A percentile compares a stretch with the other conserved stretches of the same genome.
Conservation (phyloP, 2,113 vertebrate genomes). For the Tragulus kanchil region DNA sequence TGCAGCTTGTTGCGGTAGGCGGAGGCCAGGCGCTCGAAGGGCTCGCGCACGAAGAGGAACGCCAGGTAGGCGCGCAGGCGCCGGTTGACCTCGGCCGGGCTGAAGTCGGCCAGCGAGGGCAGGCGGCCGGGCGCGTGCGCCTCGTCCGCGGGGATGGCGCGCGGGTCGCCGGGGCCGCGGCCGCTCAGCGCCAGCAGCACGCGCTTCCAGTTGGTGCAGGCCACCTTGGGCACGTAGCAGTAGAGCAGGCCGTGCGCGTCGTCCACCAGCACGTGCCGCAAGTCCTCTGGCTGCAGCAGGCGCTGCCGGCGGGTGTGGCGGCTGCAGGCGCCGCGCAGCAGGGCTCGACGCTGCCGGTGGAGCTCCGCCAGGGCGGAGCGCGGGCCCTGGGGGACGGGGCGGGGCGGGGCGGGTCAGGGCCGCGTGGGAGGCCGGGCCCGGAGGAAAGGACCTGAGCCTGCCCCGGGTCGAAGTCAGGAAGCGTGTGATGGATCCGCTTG, state of each 20-base stretch:
- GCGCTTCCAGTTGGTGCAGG: conserved; percentile 98
- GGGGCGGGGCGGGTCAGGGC: neutral
- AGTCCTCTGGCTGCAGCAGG: conserved; percentile 92
- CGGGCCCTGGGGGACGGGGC: conserved; percentile 79
- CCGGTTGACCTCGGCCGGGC: conserved; percentile 92
- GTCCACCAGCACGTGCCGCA: conserved; percentile 95
- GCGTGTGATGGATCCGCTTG: too few relatives aligned
- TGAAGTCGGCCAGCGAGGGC: conserved; percentile 92
- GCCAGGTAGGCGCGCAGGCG: conserved; percentile 96
- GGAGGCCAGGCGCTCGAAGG: conserved; percentile 96
- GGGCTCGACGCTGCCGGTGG: conserved; percentile 92
- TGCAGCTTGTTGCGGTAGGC: conserved; percentile 97
- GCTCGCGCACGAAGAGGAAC: conserved; percentile 96
- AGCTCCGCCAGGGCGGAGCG: conserved; percentile 87
- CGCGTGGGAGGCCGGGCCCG: neutral
- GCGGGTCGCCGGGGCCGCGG: conserved; percentile 89
- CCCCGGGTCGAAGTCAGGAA: neutral
- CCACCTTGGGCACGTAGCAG: conserved; percentile 97
- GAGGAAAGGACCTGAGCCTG: too few relatives aligned
- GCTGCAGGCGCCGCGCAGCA: conserved; percentile 90
- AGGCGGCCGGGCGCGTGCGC: conserved; percentile 93
- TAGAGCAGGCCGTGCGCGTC: conserved; percentile 94
- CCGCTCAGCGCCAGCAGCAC: conserved; percentile 95
- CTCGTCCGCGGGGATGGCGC: conserved; percentile 93
- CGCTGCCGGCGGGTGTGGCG: conserved; percentile 92